Conservation (phyloP, 2,113 vertebrate genomes). For the Callithrix jacchus region DNA sequence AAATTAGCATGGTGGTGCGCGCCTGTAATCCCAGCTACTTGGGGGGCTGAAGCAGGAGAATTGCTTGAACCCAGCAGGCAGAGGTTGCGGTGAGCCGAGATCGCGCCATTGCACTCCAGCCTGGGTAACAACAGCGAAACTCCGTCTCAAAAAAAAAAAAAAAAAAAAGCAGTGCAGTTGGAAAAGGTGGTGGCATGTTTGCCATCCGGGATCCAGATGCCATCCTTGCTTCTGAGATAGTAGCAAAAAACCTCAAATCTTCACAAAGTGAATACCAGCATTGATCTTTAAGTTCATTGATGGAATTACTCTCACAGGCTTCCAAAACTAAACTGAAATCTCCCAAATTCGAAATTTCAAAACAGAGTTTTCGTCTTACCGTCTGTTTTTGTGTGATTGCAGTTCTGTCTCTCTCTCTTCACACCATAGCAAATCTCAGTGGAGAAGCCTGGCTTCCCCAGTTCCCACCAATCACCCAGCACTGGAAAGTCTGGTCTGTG, state of each 20-base stretch:
- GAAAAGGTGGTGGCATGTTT: not conserved
- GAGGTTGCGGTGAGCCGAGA: too few relatives aligned
- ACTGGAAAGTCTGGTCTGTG: not conserved
- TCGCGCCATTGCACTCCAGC: too few relatives aligned
- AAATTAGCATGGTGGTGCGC: too few relatives aligned
- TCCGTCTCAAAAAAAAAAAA: too few relatives aligned
- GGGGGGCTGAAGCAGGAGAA: too few relatives aligned
- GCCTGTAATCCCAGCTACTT: too few relatives aligned
- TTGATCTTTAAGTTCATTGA: not conserved
- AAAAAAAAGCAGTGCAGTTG: too few relatives aligned
- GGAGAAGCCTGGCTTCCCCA: not conserved
- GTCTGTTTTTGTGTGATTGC: not conserved
- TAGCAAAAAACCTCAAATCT: not conserved
- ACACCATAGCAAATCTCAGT: not conserved
- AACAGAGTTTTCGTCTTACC: not conserved
- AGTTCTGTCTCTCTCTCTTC: not conserved
- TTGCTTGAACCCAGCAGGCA: too few relatives aligned
- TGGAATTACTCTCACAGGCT: not conserved
- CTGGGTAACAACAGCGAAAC: too few relatives aligned
- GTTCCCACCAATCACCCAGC: fast-evolving
- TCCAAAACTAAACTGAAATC: not conserved
- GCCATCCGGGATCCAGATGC: too few relatives aligned
- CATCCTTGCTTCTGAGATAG: not conserved
- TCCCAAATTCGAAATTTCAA: not conserved
- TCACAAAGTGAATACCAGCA: not conserved